Conservation (phyloP, 2,888 invertebrate genomes). For the Osmoderma eremita region DNA sequence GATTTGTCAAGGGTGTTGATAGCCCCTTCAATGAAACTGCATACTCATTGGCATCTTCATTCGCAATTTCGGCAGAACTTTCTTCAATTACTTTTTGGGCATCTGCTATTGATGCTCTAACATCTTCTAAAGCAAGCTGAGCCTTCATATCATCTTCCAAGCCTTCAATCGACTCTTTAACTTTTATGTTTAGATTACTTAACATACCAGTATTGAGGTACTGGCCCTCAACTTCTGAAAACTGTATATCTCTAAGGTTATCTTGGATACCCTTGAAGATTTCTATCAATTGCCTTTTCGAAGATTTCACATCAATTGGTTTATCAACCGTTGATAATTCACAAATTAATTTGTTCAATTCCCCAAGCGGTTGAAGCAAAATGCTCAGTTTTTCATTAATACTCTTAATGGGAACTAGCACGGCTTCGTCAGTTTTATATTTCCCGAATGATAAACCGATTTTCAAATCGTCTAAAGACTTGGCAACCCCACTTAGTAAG, state of each 20-base stretch:
- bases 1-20: slow-evolving; percentile 15
- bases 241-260: neutral
- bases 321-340: neutral
- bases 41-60: neutral
- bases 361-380: slow-evolving; percentile 2
- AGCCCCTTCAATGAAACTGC: neutral
- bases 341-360: neutral
- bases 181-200: neutral
- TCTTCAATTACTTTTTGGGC: slow-evolving; percentile 37
- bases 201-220: slow-evolving; percentile 4
- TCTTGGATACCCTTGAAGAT: slow-evolving; percentile 13
- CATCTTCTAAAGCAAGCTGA: slow-evolving; percentile 43
- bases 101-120: slow-evolving; percentile 42
- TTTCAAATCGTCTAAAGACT: slow-evolving; percentile 17
- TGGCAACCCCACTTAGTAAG: neutral
- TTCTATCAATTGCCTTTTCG: slow-evolving; percentile 4
- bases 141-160: neutral
- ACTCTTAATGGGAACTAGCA: slow-evolving; percentile 5
- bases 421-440: neutral
- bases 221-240: slow-evolving; percentile 21
- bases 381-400: slow-evolving; percentile 16
- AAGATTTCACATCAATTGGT: neutral
- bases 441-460: slow-evolving; percentile 2
- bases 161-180: slow-evolving; percentile 17
- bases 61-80: neutral